A percentile compares a stretch with the other conserved stretches of the same genome.
phyloP scores from a whole-genome alignment of 2,888 invertebrate species.

The Acleris emargana region DNA sequence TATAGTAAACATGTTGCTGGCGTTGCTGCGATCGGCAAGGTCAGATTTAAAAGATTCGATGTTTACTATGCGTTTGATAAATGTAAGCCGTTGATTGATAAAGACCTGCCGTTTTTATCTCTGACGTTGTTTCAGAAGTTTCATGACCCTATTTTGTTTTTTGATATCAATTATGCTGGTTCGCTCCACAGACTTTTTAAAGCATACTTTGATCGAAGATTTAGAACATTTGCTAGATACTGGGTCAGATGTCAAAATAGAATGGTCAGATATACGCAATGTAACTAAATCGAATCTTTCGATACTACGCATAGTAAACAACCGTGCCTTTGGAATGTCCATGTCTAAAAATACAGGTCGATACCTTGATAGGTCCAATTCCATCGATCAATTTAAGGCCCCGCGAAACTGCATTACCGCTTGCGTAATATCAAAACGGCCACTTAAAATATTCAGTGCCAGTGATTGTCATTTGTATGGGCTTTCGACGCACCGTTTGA shows the following conservation, averaged over 20 bases:
- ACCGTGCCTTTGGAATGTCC: slow-evolving; percentile 13
- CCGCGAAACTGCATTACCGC: slow-evolving; percentile 14
- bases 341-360: slow-evolving; percentile 24
- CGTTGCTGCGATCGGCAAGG: neutral
- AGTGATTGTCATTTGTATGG: too few species aligned
- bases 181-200: too few species aligned
- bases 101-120: neutral
- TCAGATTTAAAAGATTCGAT: neutral
- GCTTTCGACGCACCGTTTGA: too few species aligned
- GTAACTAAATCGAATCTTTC: slow-evolving; percentile 22
- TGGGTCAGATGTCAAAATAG: too few species aligned
- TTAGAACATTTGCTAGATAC: too few species aligned
- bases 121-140: too few species aligned
- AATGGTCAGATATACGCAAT: slow-evolving; percentile 4
- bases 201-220: too few species aligned
- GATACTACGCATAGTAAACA: slow-evolving; percentile 28
- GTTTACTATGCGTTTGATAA: slow-evolving; percentile 7
- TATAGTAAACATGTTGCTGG: neutral
- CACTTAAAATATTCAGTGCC: neutral
- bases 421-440: slow-evolving; percentile 20
- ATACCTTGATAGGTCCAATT: slow-evolving; percentile 45
- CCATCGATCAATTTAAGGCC: slow-evolving; percentile 46
- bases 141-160: too few species aligned
- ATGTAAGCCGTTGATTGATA: slow-evolving; percentile 12
- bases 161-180: too few species aligned